phyloP scores from a whole-genome alignment of 1,140 invertebrate genomes.

The Melanaphis sacchari region DNA sequence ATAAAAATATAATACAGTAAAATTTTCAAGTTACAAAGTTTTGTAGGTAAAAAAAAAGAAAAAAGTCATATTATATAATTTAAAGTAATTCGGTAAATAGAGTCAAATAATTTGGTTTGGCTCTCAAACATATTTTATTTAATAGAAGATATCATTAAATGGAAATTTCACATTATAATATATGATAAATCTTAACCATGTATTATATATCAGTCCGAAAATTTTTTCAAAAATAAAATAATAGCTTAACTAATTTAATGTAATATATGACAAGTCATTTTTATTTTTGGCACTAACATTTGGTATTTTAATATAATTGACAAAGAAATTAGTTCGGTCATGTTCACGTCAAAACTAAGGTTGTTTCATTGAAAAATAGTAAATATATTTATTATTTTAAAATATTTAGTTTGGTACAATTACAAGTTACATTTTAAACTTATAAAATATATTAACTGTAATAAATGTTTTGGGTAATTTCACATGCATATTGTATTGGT shows the following conservation, averaged over 20 bases:
- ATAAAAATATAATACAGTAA: neutral
- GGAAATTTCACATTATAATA: neutral
- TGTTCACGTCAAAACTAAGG: neutral
- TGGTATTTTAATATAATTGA: neutral
- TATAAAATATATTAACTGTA: neutral
- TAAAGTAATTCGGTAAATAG: no score
- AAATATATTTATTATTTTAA: constrained; percentile 22
- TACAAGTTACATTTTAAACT: neutral
- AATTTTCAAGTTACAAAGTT: no score
- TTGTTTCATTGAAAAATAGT: neutral
- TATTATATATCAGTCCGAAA: neutral
- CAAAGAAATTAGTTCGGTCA: neutral
- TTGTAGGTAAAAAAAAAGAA: no score
- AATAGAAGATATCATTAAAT: no score
- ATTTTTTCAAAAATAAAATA: neutral
- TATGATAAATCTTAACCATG: neutral
- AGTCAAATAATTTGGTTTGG: no score
- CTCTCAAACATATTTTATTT: no score
- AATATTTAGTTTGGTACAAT: neutral
- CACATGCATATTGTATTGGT: neutral
- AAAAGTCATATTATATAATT: no score
- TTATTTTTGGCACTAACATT: constrained; percentile 4
- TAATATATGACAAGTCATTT: neutral
- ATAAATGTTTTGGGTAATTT: neutral
- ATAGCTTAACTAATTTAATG: neutral